A percentile compares a stretch with the other conserved stretches of the same genome.
Evolutionary conservation across 1,140 invertebrate species (phyloP).

Genomic region (Dreissena rostriformis): DNA sequence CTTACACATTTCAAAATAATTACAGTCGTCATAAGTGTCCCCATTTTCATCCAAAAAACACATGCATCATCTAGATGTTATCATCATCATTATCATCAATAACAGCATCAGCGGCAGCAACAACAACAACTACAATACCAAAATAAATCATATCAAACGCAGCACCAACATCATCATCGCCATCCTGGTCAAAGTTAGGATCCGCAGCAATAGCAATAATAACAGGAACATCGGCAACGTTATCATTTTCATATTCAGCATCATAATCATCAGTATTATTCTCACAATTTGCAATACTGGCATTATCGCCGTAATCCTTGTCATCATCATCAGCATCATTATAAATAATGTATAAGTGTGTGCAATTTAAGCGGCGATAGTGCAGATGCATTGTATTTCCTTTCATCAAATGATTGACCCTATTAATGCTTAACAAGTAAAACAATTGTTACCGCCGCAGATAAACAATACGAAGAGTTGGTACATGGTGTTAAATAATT

Average conservation of each 20-base stretch:
- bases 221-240: neutral
- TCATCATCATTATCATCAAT: neutral
- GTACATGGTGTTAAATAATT: too few relatives aligned
- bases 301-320: neutral
- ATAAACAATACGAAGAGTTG: too few relatives aligned
- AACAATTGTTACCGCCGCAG: too few relatives aligned
- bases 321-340: neutral
- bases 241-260: neutral
- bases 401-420: too few relatives aligned
- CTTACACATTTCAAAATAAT: too few relatives aligned
- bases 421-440: too few relatives aligned
- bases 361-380: too few relatives aligned
- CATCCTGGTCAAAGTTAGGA: neutral
- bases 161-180: constrained; percentile 2
- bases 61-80: neutral
- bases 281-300: neutral
- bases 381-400: too few relatives aligned
- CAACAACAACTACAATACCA: too few relatives aligned
- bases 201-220: neutral
- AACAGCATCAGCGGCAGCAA: neutral
- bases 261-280: neutral
- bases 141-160: neutral
- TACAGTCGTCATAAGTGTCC: too few relatives aligned
- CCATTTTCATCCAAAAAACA: too few relatives aligned
- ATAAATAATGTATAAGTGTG: too few relatives aligned